phyloP scores from a whole-genome alignment of 2,797 vertebrate genomes.

The Chloroceryle inda region DNA sequence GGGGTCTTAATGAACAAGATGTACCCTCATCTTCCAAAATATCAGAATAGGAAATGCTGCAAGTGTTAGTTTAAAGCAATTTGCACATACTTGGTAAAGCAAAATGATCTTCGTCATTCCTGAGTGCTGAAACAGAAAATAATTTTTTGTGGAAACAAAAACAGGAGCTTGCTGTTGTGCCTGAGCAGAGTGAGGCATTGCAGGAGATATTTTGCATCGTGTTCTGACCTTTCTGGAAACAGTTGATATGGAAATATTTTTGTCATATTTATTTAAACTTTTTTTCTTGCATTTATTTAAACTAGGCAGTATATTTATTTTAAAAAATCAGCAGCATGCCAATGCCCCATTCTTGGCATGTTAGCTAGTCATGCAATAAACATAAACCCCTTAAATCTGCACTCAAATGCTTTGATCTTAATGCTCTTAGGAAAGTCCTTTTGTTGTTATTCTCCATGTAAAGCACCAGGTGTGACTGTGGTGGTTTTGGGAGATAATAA shows the following conservation, averaged over 20 bases:
- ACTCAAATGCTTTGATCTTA: conserved; percentile 32
- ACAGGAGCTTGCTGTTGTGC: not conserved
- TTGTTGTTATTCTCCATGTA: not conserved
- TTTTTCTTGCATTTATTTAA: conserved; percentile 28
- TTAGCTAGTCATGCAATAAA: not conserved
- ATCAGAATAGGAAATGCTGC: not conserved
- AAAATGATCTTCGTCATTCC: not conserved
- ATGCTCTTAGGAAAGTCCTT: not conserved
- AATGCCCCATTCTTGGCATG: not conserved
- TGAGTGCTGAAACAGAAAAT: conserved; percentile 41
- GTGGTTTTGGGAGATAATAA: conserved; percentile 5
- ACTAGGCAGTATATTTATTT: conserved; percentile 23
- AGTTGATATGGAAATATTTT: conserved; percentile 25
- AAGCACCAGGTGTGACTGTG: not conserved
- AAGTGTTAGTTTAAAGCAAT: not conserved
- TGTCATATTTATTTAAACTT: not conserved
- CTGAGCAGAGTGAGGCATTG: not conserved
- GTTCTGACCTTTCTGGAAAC: conserved; percentile 29
- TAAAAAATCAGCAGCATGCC: conserved; percentile 15
- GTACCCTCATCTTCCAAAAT: not conserved
- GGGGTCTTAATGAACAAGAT: not conserved
- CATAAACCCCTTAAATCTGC: conserved; percentile 5
- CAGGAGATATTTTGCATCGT: not conserved
- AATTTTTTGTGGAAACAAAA: conserved; percentile 13
- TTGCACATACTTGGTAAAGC: not conserved